phyloP scores from a whole-genome alignment of 2,888 invertebrate genomes.

The Drosophila nigritarsus region DNA sequence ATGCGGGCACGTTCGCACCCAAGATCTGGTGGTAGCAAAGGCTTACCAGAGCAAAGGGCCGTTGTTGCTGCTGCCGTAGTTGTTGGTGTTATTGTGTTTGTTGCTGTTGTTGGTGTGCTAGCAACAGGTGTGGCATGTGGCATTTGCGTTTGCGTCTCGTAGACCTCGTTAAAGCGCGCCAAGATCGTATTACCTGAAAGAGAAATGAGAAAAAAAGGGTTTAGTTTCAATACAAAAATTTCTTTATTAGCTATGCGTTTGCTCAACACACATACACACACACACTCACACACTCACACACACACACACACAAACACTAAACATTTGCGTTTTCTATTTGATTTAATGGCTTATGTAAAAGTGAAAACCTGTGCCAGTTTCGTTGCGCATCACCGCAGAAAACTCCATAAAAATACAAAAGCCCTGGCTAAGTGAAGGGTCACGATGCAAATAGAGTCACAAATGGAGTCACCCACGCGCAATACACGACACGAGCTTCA shows the following conservation, averaged over 20 bases:
- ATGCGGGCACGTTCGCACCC: slow-evolving; percentile 87
- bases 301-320: slow-evolving; percentile 24
- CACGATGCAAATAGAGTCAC: slow-evolving; percentile 35
- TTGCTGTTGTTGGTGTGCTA: slow-evolving; percentile 22
- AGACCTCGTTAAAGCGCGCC: slow-evolving; percentile 83
- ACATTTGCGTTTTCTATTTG: slow-evolving; percentile 51
- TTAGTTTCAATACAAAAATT: slow-evolving; percentile 48
- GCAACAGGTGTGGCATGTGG: slow-evolving; percentile 41
- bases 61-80: slow-evolving; percentile 30
- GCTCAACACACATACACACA: slow-evolving; percentile 7
- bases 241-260: slow-evolving; percentile 40
- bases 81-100: slow-evolving; percentile 14
- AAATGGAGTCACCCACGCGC: slow-evolving; percentile 41
- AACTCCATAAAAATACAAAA: background rate
- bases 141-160: slow-evolving; percentile 61
- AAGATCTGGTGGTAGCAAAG: slow-evolving; percentile 87
- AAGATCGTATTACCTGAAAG: slow-evolving; percentile 83
- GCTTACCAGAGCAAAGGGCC: slow-evolving; percentile 36
- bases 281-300: background rate
- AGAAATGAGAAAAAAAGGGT: slow-evolving; percentile 38
- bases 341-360: slow-evolving; percentile 30
- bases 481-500: slow-evolving; percentile 28
- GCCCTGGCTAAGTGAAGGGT: slow-evolving; percentile 52
- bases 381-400: slow-evolving; percentile 33
- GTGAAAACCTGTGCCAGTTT: slow-evolving; percentile 46